phyloP scores from a whole-genome alignment of 2,797 vertebrate genomes.

The Parambassis ranga region DNA sequence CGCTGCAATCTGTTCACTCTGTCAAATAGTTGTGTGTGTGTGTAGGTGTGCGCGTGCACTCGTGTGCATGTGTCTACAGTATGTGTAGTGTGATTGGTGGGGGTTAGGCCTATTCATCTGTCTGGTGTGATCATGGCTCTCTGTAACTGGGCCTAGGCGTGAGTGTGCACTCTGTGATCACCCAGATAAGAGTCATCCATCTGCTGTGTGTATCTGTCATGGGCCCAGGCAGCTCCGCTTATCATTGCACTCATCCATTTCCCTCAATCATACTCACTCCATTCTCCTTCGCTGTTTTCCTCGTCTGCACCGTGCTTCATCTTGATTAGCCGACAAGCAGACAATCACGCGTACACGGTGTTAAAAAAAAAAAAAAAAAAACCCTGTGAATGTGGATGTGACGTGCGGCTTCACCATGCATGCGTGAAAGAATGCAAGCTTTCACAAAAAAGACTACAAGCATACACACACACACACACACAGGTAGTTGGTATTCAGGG shows the following conservation, averaged over 20 bases:
- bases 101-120: slow-evolving; percentile 70
- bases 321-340: slow-evolving; percentile 56
- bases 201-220: slow-evolving; percentile 77
- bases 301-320: slow-evolving; percentile 36
- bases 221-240: slow-evolving; percentile 67
- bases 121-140: slow-evolving; percentile 76
- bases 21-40: slow-evolving; percentile 37
- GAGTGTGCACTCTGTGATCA: slow-evolving; percentile 74
- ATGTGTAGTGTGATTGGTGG: slow-evolving; percentile 57
- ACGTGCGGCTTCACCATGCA: neutral
- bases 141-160: slow-evolving; percentile 66
- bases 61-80: slow-evolving; percentile 30
- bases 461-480: slow-evolving; percentile 9
- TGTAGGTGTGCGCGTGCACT: slow-evolving; percentile 6
- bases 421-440: slow-evolving; percentile 9
- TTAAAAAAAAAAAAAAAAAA: slow-evolving; percentile 14
- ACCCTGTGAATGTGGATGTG: slow-evolving; percentile 1
- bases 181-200: slow-evolving; percentile 81
- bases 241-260: slow-evolving; percentile 75
- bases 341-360: neutral
- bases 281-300: slow-evolving; percentile 18
- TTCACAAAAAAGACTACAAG: slow-evolving; percentile 16
- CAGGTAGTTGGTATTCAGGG: slow-evolving; percentile 57
- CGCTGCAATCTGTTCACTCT: slow-evolving; percentile 65
- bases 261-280: slow-evolving; percentile 57